phyloP scores from a whole-genome alignment of 2,888 invertebrate species.

The Portevinia maculata region DNA sequence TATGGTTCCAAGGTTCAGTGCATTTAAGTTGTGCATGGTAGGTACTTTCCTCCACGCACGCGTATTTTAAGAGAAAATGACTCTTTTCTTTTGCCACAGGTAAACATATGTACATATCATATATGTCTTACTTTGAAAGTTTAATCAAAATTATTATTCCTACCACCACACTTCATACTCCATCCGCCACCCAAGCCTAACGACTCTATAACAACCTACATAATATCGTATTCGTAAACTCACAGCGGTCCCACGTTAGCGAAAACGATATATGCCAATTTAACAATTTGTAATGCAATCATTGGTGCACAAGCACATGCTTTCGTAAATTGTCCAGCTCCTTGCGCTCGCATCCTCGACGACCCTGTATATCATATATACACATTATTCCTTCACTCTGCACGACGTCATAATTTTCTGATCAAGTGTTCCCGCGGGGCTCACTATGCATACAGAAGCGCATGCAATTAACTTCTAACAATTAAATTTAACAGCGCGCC shows the following conservation, averaged over 20 bases:
- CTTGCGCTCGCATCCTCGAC: conserved; percentile 23
- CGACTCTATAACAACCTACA: not conserved
- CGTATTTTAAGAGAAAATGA: too few relatives aligned
- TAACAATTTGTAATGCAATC: conserved; percentile 69
- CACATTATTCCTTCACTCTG: conserved; percentile 8
- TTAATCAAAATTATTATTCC: too few relatives aligned
- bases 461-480: conserved; percentile 68
- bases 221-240: conserved; percentile 18
- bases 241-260: conserved; percentile 7
- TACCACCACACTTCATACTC: not conserved
- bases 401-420: conserved; percentile 59
- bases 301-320: conserved; percentile 59
- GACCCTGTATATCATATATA: not conserved
- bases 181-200: not conserved
- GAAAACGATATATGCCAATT: conserved; percentile 53
- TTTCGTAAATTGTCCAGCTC: conserved; percentile 62
- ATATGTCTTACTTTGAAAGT: too few relatives aligned
- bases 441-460: conserved; percentile 30
- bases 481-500: conserved; percentile 63
- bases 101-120: too few relatives aligned
- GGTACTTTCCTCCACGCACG: too few relatives aligned
- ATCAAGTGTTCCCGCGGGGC: conserved; percentile 57
- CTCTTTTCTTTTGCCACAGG: too few relatives aligned
- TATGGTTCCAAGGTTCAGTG: too few relatives aligned
- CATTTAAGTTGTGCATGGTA: too few relatives aligned